Conservation (phyloP, 2,797 vertebrate genomes). For the Columba guinea region DNA sequence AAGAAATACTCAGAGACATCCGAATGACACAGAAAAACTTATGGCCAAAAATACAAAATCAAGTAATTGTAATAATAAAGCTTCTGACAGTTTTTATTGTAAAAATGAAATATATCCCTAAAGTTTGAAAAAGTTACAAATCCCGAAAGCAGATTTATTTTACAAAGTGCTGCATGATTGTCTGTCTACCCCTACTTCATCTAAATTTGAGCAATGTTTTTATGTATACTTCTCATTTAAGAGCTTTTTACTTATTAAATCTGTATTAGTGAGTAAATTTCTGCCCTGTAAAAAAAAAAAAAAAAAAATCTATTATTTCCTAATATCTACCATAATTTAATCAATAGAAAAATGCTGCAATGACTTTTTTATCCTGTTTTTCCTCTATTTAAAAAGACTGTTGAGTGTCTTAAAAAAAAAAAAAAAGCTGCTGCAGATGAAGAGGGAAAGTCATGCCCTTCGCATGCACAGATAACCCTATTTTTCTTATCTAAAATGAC, state of each 20-base stretch:
- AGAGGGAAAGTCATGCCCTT: rapidly evolving
- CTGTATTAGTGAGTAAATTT: background rate
- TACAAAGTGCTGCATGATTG: background rate
- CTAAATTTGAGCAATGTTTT: background rate
- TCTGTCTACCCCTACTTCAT: background rate
- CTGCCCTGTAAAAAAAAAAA: background rate
- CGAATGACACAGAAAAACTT: background rate
- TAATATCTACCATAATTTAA: background rate
- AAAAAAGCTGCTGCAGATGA: rapidly evolving
- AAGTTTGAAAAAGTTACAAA: background rate
- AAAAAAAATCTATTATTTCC: rapidly evolving
- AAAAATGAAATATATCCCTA: background rate
- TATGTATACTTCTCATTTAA: background rate
- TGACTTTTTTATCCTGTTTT: background rate
- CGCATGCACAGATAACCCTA: background rate
- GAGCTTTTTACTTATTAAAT: background rate
- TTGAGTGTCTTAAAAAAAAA: background rate
- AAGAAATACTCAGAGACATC: background rate
- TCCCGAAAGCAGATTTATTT: background rate
- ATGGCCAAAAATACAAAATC: background rate
- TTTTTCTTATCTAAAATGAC: background rate
- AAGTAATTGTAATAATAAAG: background rate
- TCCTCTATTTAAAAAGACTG: background rate
- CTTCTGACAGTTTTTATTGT: background rate
- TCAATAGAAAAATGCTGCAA: rapidly evolving